phyloP scores from a whole-genome alignment of 1,140 invertebrate species.

The Ctenoplectra terminalis region DNA sequence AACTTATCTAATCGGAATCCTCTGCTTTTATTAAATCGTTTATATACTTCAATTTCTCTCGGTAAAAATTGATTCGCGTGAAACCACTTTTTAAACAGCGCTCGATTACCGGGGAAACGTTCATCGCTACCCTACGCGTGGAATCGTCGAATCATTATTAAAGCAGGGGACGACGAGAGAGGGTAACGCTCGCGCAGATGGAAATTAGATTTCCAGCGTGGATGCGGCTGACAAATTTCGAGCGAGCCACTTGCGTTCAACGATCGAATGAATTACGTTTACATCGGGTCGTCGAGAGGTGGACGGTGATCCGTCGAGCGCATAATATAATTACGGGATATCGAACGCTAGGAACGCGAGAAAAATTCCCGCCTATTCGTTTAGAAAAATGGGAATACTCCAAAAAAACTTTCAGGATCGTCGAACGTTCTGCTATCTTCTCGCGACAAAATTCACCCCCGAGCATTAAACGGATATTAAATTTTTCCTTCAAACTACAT shows the following conservation, averaged over 20 bases:
- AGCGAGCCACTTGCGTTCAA: neutral
- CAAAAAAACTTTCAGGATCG: neutral
- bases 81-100: neutral
- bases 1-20: no score
- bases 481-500: no score
- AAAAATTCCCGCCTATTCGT: neutral
- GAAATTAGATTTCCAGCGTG: slow-evolving; percentile 26
- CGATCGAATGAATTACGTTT: slow-evolving; percentile 23
- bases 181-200: neutral
- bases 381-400: neutral
- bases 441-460: no score
- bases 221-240: neutral
- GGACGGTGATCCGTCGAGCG: neutral
- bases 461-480: no score
- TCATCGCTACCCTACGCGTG: neutral
- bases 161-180: no score
- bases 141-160: slow-evolving; percentile 1
- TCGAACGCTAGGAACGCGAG: neutral
- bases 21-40: no score
- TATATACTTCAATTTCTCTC: neutral
- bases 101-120: neutral
- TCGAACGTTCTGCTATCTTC: no score
- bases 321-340: slow-evolving; percentile 28
- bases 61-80: neutral
- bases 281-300: neutral